Evolutionary conservation across 2,113 vertebrate genomes (phyloP).

Genomic region (Rhineura floridana): DNA sequence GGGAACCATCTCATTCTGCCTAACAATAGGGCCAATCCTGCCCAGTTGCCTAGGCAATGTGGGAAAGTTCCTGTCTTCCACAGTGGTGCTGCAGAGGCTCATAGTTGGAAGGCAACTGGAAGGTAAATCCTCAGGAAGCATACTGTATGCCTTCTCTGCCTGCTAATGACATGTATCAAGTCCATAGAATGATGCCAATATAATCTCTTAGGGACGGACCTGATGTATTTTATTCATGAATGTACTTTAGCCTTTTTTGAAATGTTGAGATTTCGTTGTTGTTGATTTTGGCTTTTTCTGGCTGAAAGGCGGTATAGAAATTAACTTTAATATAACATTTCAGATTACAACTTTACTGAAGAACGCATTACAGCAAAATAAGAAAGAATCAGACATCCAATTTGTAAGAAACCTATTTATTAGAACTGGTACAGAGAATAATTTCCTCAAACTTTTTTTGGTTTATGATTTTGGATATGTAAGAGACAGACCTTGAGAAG

Average conservation of each 20-base stretch:
- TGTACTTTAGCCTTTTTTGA: no score
- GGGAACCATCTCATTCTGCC: no score
- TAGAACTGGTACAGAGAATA: constrained; percentile 23
- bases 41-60: neutral
- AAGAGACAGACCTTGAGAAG: constrained; percentile 40
- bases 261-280: no score
- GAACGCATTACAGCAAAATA: constrained; percentile 22
- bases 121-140: neutral
- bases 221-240: no score
- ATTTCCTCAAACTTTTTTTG: neutral
- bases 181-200: neutral
- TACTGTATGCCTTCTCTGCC: neutral
- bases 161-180: neutral
- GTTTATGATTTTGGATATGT: constrained; percentile 12
- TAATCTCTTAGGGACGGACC: neutral
- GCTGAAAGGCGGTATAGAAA: no score
- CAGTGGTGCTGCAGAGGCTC: neutral
- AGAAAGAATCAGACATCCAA: constrained; percentile 16
- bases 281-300: no score
- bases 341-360: neutral
- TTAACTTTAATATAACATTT: no score
- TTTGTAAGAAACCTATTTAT: neutral
- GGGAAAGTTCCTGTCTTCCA: neutral
- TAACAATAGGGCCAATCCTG: neutral
- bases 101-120: neutral